Base-by-base conservation (phyloP, 2,113 vertebrate genomes). In the Pachyramphus minor region DNA sequence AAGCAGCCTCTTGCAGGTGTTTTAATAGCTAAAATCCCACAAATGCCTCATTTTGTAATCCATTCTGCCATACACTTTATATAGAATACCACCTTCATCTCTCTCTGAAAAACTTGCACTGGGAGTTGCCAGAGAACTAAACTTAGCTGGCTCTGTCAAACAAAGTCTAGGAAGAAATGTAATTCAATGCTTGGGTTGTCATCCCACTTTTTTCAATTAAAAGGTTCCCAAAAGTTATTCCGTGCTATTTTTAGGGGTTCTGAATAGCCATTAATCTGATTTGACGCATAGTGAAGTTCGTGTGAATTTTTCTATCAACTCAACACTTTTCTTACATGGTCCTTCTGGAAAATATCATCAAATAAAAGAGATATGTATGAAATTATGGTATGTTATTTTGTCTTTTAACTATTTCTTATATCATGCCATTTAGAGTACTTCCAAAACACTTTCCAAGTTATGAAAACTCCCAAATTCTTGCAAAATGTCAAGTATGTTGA, bases 121-220 rank as follows among this genome's bases (percentile, higher is more conserved):
- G n/a, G 33, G 53, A 93, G 39, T 86, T 93, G 37, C 50, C 50
- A 91, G 64, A 92, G 63, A 84, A 91, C 56, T 45, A 60, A 52
- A 88, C 74, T 85, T 85, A 93, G 95, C 64, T 90, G 92, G 95
- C 66, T 94, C 39, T 56, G 30, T 44, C 45, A 89, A 89, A 67
- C 45, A 73, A 78, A 93, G 58, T 25, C 75, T 33, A 92, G 27
- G 72, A 92, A 86, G 59, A 85, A 91, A 72, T 28, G n/a, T 30
- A 71, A 60, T 27, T 72, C 47, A 72, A 5, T 72, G 31, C 25
- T 75, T 56, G 7, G 28, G 21, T 13, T 67, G 27, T 24, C 75
- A 88, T 42, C 2, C 4, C 7, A 64, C 18, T 41, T 93, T 93
- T 62, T 75, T 55, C 33, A 93, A 56, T 56, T 72, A 67, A 63